These are phyloP conservation scores for Abrostola tripartita DNA, from an alignment of 2,888 invertebrate genomes.

Conservation along the genomic window DNA sequence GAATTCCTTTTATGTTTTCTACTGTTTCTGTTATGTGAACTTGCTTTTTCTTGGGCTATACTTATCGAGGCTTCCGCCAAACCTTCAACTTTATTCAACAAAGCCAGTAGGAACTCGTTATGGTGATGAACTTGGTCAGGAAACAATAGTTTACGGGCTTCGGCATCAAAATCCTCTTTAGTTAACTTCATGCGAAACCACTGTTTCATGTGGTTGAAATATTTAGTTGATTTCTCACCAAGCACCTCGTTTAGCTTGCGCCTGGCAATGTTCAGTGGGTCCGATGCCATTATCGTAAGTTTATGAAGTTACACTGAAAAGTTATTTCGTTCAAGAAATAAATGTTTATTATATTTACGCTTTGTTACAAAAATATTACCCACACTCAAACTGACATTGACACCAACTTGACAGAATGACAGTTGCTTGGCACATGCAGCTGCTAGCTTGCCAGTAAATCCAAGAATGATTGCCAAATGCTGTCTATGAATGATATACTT, in stretches of 20 bases:
- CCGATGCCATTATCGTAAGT: conserved; percentile 69
- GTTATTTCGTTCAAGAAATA: too few species aligned
- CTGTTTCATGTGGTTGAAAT: conserved; percentile 91
- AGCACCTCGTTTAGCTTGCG: conserved; percentile 89
- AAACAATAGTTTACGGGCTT: conserved; percentile 92
- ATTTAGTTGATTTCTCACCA: conserved; percentile 91
- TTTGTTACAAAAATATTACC: too few species aligned
- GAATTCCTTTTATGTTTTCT: conserved; percentile 87
- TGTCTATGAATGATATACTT: too few species aligned
- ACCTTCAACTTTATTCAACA: conserved; percentile 92
- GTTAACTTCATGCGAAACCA: conserved; percentile 93
- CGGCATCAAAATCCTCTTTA: conserved; percentile 94
- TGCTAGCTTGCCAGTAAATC: too few species aligned
- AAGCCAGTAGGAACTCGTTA: conserved; percentile 94
- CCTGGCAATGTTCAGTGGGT: conserved; percentile 88
- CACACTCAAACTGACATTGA: too few species aligned
- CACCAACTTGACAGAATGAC: too few species aligned
- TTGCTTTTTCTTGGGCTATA: conserved; percentile 81
- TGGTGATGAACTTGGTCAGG: conserved; percentile 93
- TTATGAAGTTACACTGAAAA: conserved; percentile 27
- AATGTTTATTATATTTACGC: not conserved
- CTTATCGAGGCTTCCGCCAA: conserved; percentile 81
- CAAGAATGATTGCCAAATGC: too few species aligned
- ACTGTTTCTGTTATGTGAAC: conserved; percentile 79
- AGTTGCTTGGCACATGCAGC: too few species aligned